phyloP scores from a whole-genome alignment of 2,113 vertebrate genomes.

The Chrysemys picta region DNA sequence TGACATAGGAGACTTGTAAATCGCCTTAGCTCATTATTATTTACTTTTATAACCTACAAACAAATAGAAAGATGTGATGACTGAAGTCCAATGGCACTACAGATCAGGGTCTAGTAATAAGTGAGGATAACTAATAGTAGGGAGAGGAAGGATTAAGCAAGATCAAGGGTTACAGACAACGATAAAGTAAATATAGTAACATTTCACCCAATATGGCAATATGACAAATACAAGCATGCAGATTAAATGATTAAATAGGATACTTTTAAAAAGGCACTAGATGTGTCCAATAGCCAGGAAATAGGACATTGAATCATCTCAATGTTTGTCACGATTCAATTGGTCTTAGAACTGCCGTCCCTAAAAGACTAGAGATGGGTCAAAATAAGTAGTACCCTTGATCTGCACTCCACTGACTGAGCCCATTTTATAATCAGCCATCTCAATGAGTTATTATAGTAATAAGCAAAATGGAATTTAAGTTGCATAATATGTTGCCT shows the following conservation, averaged over 20 bases:
- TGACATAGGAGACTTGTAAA: not conserved
- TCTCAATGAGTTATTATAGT: accelerated
- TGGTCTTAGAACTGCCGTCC: not conserved
- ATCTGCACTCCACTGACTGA: accelerated
- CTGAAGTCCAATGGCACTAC: not conserved
- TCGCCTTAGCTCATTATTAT: not conserved
- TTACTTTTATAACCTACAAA: not conserved
- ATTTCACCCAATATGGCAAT: not conserved
- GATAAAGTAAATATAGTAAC: not conserved
- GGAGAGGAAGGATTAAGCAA: not conserved
- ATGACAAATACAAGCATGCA: not conserved
- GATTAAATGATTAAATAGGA: not conserved
- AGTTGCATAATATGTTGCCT: accelerated
- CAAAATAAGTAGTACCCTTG: not conserved
- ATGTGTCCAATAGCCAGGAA: not conserved
- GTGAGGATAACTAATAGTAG: not conserved
- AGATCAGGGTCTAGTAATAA: not conserved
- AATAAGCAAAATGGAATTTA: accelerated
- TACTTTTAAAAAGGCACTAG: not conserved
- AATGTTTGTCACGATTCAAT: accelerated
- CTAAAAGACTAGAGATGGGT: not conserved
- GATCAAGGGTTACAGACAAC: not conserved
- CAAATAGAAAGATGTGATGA: not conserved
- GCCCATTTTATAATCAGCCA: not conserved
- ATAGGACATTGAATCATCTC: not conserved